Base-by-base conservation (phyloP, 2,888 invertebrate genomes). In the Dione juno region DNA sequence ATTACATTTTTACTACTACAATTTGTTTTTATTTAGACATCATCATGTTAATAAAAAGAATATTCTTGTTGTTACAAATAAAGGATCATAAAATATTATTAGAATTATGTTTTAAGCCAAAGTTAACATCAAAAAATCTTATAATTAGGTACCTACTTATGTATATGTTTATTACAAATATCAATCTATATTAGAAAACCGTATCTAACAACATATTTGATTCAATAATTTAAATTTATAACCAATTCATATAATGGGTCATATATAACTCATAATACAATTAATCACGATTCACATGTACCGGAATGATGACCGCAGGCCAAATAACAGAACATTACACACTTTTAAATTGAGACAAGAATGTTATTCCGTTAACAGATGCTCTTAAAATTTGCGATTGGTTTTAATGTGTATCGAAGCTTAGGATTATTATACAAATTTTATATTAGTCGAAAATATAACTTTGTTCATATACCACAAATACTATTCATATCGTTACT, bases 331-430 rank as follows among this genome's bases (percentile, higher is more conserved):
- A 74, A 73, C 76, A 73, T 74, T 74, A 74, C 63, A 59, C 53
- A 50, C 67, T 69, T 74, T 74, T 66, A 70, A 72, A 72, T 67
- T 64, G 61, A 72, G 63, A 67, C 66, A 73, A 69, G 70, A 72
- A 73, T 73, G 67, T 73, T 59, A 69, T 73, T 68, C 71, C 73
- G 74, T 74, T 73, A 73, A 54, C 43, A 52, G 69, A 37, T 63
- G 41, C 48, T 69, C 57, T 35, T 45, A 66, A 74, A 73, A 69
- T 68, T 35, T 67, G 73, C 70, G 19, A 35, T 43, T 59, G 41
- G 21, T 21, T 43, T 59, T 43, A 19, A 16, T 8, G 11, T 21
- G 9, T 58, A 58, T 41, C 41, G 13, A 45, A 45, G 7, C 2
- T 28, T 28, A 28, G 3, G 5, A 45, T 1, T 14, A 6, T n/a